phyloP scores from a whole-genome alignment of 2,113 vertebrate genomes.

The Thermophis baileyi region DNA sequence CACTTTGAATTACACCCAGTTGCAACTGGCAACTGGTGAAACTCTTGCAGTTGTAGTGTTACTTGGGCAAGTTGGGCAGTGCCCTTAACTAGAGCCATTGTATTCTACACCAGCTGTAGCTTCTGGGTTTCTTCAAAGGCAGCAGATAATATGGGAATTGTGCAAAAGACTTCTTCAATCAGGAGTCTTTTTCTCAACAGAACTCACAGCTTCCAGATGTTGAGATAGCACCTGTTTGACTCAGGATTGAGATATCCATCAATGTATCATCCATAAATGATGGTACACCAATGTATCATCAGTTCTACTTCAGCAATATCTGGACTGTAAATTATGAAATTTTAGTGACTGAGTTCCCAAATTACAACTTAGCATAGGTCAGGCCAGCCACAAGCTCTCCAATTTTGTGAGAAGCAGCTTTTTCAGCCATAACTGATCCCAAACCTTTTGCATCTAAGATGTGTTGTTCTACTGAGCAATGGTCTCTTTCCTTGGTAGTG shows the following conservation, averaged over 20 bases:
- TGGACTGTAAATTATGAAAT: not conserved
- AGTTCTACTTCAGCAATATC: not conserved
- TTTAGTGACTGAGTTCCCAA: not conserved
- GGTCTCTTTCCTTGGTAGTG: not conserved
- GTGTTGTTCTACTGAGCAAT: not conserved
- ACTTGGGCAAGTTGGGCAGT: not conserved
- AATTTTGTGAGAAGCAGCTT: not conserved
- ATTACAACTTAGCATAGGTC: not conserved
- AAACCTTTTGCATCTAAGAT: not conserved
- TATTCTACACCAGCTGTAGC: not conserved
- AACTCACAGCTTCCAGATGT: not conserved
- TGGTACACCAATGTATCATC: not conserved
- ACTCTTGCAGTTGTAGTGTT: not conserved
- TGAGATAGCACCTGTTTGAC: not conserved
- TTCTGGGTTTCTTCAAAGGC: not conserved
- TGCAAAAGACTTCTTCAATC: not conserved
- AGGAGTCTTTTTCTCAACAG: not conserved
- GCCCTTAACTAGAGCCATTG: not conserved
- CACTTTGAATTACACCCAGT: not conserved
- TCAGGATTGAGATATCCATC: not conserved
- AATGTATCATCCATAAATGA: not conserved
- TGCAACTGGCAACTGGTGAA: not conserved
- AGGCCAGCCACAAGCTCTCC: not conserved
- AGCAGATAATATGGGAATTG: not conserved
- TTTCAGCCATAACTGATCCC: not conserved